Percentiles rank a stretch among this genome's conserved stretches.
Evolutionary conservation across 2,113 vertebrate species (phyloP).

Genomic region (Cavia porcellus): DNA sequence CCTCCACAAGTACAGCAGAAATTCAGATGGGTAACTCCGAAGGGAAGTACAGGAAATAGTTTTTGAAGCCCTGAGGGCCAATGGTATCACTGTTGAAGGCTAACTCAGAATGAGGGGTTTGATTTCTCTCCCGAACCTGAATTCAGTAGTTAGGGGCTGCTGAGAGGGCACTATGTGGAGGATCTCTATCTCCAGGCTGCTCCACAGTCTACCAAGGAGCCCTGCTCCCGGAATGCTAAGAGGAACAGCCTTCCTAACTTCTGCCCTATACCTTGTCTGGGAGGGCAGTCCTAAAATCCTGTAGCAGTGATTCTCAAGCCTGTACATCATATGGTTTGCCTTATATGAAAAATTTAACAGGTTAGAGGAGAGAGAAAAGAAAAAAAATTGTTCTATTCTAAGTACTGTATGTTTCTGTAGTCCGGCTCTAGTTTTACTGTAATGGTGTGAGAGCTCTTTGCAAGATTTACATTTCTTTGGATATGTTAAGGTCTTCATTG

Average conservation of each 20-base stretch:
- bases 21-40: background rate
- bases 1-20: background rate
- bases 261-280: too few relatives aligned
- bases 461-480: background rate
- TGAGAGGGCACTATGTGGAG: fast-evolving
- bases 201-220: background rate
- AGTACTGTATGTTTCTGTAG: background rate
- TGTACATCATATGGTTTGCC: background rate
- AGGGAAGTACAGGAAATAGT: background rate
- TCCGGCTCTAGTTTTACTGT: background rate
- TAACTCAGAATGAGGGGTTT: background rate
- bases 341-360: background rate
- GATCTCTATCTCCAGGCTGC: background rate
- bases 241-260: background rate
- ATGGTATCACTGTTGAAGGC: background rate
- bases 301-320: background rate
- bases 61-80: background rate
- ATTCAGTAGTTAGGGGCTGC: background rate
- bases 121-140: too few relatives aligned
- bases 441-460: background rate
- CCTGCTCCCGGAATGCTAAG: background rate
- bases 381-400: background rate
- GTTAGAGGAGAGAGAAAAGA: background rate
- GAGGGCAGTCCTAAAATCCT: background rate
- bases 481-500: background rate